Evolutionary conservation across 2,888 invertebrate genomes (phyloP).

Genomic region (Hymenopus coronatus): DNA sequence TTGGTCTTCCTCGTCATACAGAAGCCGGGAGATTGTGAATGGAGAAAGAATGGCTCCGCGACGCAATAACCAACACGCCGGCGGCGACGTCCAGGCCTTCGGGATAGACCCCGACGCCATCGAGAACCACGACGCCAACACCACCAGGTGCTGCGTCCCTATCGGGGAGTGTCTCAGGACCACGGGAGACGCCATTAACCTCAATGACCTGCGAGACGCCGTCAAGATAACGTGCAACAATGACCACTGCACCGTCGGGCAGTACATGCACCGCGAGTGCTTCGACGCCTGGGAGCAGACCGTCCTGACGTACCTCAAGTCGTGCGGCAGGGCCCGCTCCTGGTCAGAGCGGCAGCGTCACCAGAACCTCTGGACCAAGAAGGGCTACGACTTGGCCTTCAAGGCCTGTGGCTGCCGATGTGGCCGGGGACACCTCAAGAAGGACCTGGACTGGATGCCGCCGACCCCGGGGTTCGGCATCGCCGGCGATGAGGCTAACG

Average conservation of each 20-base stretch:
- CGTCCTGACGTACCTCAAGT: constrained; percentile 78
- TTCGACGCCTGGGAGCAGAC: constrained; percentile 92
- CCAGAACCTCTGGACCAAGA: constrained; percentile 97
- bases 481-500: constrained; percentile 52
- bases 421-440: constrained; percentile 87
- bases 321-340: constrained; percentile 85
- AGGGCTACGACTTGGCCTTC: constrained; percentile 93
- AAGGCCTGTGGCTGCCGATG: constrained; percentile 94
- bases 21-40: not conserved
- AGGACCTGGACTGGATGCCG: constrained; percentile 90
- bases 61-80: constrained; percentile 41
- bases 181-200: constrained; percentile 46
- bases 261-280: constrained; percentile 94
- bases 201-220: constrained; percentile 73
- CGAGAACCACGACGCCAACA: constrained; percentile 49
- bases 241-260: constrained; percentile 82
- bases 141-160: constrained; percentile 77
- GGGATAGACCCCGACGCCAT: constrained; percentile 36
- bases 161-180: constrained; percentile 75
- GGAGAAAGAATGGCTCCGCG: constrained; percentile 29
- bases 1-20: not conserved
- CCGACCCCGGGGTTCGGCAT: constrained; percentile 57
- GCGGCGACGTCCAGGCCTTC: constrained; percentile 34
- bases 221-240: constrained; percentile 93
- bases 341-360: constrained; percentile 94